Evolutionary conservation across 2,888 invertebrate genomes (phyloP).

Genomic region (Sympetrum striolatum): DNA sequence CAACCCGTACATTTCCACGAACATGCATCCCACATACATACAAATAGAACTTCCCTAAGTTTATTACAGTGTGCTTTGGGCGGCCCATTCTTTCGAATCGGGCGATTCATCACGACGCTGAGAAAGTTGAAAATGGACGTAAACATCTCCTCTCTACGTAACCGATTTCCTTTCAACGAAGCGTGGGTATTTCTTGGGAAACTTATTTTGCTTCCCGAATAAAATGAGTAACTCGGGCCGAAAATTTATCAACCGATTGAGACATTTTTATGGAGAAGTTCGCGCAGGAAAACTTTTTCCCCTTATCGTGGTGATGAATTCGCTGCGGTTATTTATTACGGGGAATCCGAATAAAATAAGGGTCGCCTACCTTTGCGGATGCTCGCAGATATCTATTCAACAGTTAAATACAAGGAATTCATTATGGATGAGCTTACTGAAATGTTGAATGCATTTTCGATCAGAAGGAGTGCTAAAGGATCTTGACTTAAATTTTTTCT

Average conservation of each 20-base stretch:
- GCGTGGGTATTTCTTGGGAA: neutral
- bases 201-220: neutral
- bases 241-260: neutral
- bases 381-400: no score
- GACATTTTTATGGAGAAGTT: neutral
- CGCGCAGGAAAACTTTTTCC: neutral
- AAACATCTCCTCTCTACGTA: neutral
- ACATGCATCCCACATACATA: neutral
- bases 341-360: neutral
- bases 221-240: neutral
- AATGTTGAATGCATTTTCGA: no score
- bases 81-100: neutral
- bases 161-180: neutral
- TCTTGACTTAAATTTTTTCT: no score
- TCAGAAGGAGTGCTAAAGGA: no score
- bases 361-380: no score
- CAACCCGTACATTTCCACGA: neutral
- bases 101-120: neutral
- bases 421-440: no score
- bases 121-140: neutral
- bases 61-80: neutral
- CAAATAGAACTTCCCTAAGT: no score
- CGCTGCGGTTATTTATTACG: neutral
- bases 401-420: no score
- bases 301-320: neutral